phyloP scores from a whole-genome alignment of 1,140 invertebrate genomes.

The Megalopta genalis region DNA sequence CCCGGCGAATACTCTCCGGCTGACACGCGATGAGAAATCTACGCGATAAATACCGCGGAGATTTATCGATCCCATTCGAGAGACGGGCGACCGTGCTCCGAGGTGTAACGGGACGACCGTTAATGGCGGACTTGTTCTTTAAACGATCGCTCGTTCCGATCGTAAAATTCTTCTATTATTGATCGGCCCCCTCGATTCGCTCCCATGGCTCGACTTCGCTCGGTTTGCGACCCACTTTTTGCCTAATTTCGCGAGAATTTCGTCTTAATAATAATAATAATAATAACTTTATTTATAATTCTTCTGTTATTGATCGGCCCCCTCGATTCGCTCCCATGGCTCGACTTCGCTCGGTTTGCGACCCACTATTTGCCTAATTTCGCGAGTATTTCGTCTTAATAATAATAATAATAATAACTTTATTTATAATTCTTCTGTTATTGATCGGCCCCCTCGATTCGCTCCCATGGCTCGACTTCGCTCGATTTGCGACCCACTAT shows the following conservation, averaged over 20 bases:
- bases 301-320: conserved; percentile 2
- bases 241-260: too few relatives aligned
- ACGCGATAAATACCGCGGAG: conserved; percentile 17
- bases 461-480: background rate
- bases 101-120: conserved; percentile 11
- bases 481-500: background rate
- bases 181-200: background rate
- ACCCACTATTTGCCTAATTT: too few relatives aligned
- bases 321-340: background rate
- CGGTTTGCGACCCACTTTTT: background rate
- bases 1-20: conserved; percentile 19
- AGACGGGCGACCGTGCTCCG: background rate
- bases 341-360: background rate
- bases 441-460: background rate
- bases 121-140: conserved; percentile 18
- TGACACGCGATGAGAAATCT: conserved; percentile 38
- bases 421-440: conserved; percentile 21
- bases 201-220: background rate
- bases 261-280: too few relatives aligned
- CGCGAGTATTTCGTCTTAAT: too few relatives aligned
- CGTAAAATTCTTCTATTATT: conserved; percentile 20
- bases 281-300: too few relatives aligned
- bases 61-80: conserved; percentile 40
- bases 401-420: too few relatives aligned
- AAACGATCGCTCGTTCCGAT: background rate